Evolutionary conservation across 2,888 invertebrate genomes (phyloP), one percentile per base, ranked within the genome.

Genomic region (Artemia sinica): DNA sequence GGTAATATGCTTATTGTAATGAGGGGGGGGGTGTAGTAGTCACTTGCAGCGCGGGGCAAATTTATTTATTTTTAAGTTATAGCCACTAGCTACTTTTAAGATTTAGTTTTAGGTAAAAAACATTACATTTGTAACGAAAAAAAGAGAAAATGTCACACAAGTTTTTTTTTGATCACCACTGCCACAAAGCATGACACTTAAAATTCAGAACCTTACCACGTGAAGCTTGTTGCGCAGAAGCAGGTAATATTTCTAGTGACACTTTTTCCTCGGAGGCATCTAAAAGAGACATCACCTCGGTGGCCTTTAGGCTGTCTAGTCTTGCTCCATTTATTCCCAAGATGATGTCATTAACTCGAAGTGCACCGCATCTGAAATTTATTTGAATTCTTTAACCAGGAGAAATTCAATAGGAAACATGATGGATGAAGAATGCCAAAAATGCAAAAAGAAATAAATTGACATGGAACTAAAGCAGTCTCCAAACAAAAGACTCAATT

Each of bases 331-430:
- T 58, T 58, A 58, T 58, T 58, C 63, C 63, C 63, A 58, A 28
- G 63, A 58, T 58, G 28, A 58, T 58, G 63, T 58, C 63, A 58
- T 58, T 58, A 66, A 84, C 81, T 80, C 87, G 87, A 50, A 88
- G 81, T 74, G 86, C 86, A 12, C 87, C 87, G 73, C 85, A 85
- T 74, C 87, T 86, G 75, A 65, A 74, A 74, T 58, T 58, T 58
- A 58, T 58, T 58, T 58, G 63, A 58, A 58, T 58, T 58, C 63
- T 58, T 58, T 58, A 8, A 10, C 14, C 28, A 58, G 14, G 28
- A 10, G 63, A 28, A 41, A 58, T 58, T 58, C 63, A 58, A 58
- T 58, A 58, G 63, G 63, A 28, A 8, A 18, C 14, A 58, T 58
- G 63, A 18, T n/a, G 28, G 14, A 28, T n/a, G 8, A 58, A 58